A percentile compares a stretch with the other conserved stretches of the same genome.
These are phyloP conservation scores for Listronotus bonariensis DNA, from an alignment of 1,140 invertebrate genomes.

Conservation along the genomic window DNA sequence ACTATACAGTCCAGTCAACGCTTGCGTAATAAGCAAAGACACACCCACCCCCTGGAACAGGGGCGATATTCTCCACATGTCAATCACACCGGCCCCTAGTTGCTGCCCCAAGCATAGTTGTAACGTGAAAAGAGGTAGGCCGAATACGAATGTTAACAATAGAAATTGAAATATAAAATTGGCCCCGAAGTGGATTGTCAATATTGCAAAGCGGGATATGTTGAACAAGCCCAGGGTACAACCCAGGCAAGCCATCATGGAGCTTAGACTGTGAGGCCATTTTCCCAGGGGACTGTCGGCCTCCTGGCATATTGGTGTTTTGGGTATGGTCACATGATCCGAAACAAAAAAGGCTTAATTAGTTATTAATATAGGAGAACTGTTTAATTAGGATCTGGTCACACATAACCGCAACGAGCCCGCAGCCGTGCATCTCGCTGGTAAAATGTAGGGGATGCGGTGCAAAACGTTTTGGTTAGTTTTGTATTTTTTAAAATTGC, in stretches of 20 bases:
- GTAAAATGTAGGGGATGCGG: too few species aligned
- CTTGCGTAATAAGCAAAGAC: constrained; percentile 77
- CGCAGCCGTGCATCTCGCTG: too few species aligned
- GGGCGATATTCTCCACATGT: constrained; percentile 94
- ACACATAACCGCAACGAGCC: too few species aligned
- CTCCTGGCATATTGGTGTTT: constrained; percentile 51
- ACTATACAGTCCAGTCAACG: constrained; percentile 83
- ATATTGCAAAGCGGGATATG: constrained; percentile 84
- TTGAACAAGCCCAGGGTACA: constrained; percentile 87
- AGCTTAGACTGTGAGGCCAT: constrained; percentile 83
- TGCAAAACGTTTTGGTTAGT: too few species aligned
- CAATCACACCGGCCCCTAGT: constrained; percentile 79
- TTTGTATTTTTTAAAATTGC: too few species aligned
- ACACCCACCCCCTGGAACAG: constrained; percentile 83
- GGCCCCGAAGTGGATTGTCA: constrained; percentile 85
- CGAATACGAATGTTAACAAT: constrained; percentile 79
- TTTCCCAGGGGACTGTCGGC: constrained; percentile 52
- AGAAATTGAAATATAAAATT: constrained; percentile 90
- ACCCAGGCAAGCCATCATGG: constrained; percentile 78
- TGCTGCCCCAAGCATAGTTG: constrained; percentile 85
- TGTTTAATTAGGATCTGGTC: too few species aligned
- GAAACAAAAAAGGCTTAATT: constrained; percentile 45
- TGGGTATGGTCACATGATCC: constrained; percentile 52
- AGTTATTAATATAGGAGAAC: too few species aligned
- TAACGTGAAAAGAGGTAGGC: constrained; percentile 83